Conservation (phyloP, 2,113 vertebrate species). For the Seriola rivoliana region DNA sequence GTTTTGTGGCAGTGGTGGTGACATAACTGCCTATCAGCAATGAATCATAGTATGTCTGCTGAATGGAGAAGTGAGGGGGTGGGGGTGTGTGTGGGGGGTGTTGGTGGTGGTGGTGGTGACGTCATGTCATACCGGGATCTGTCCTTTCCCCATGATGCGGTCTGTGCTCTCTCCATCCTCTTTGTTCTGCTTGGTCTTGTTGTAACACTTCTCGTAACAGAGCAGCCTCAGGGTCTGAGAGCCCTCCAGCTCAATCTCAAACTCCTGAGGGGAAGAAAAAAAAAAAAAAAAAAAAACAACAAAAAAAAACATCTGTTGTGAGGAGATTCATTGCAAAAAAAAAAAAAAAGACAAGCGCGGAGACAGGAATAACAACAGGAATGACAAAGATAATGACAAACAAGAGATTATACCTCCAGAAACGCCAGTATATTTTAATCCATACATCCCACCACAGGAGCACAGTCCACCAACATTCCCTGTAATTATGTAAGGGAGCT, state of each 20-base stretch:
- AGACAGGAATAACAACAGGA: not conserved
- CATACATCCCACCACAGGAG: slow-evolving; percentile 14
- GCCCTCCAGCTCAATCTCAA: slow-evolving; percentile 98
- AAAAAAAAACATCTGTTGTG: not conserved
- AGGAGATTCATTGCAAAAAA: not conserved
- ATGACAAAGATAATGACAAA: slow-evolving; percentile 14
- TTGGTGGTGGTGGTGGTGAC: slow-evolving; percentile 52
- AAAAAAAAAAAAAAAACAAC: not conserved
- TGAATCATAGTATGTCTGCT: slow-evolving; percentile 43
- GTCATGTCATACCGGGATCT: slow-evolving; percentile 90
- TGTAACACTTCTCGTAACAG: slow-evolving; percentile 97
- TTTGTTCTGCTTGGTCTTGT: slow-evolving; percentile 91
- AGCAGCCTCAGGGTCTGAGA: slow-evolving; percentile 95
- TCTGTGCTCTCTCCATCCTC: slow-evolving; percentile 93
- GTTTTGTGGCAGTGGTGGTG: slow-evolving; percentile 40
- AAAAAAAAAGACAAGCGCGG: not conserved
- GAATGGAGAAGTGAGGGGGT: not conserved
- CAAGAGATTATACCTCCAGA: not conserved
- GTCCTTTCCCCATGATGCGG: slow-evolving; percentile 95
- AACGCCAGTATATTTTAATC: not conserved
- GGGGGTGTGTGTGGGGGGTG: no score
- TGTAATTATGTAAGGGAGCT: slow-evolving; percentile 49
- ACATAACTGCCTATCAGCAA: slow-evolving; percentile 57
- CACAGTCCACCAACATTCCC: slow-evolving; percentile 40
- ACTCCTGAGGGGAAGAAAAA: slow-evolving; percentile 86